Evolutionary conservation across 2,888 invertebrate species (phyloP).

Genomic region (Cordylochernes scorpioides): DNA sequence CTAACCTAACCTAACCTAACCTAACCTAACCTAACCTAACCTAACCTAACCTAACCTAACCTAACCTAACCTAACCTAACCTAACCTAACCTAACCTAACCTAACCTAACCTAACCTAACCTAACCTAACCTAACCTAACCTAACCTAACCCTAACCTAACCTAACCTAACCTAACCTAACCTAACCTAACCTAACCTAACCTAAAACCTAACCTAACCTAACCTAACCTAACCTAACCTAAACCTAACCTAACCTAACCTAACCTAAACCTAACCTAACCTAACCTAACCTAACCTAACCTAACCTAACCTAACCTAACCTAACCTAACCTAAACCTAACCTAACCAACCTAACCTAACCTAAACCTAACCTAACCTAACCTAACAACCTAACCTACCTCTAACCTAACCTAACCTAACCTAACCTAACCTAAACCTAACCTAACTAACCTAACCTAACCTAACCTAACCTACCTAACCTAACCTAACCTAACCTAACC

Average conservation of each 20-base stretch:
- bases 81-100: background rate
- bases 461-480: background rate
- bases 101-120: background rate
- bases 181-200: slow-evolving; percentile 1
- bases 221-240: background rate
- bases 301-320: slow-evolving; percentile 1
- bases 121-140: background rate
- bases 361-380: background rate
- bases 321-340: background rate
- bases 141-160: background rate
- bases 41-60: background rate
- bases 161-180: slow-evolving; percentile 1
- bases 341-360: background rate
- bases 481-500: background rate
- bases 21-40: background rate
- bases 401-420: background rate
- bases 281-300: background rate
- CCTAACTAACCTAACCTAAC: no score
- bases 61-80: background rate
- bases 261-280: background rate
- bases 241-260: background rate
- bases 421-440: background rate
- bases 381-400: background rate
- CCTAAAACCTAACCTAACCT: slow-evolving; percentile 1
- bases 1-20: background rate